Evolutionary conservation across 2,888 invertebrate genomes (phyloP), one percentile per base, ranked within the genome.

Genomic region (Plutella xylostella): DNA sequence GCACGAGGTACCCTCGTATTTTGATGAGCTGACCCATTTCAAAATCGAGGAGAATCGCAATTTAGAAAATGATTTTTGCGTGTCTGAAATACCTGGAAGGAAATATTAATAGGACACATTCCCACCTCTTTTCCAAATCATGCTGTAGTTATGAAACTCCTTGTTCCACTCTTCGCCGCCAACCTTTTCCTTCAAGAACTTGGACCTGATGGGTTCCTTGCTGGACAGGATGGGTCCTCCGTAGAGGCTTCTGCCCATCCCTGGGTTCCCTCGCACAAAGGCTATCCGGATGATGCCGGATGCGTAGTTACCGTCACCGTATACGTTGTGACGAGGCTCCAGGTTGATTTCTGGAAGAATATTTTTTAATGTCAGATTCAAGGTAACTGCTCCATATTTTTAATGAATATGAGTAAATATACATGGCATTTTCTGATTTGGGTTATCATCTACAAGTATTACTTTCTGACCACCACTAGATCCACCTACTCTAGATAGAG

Each of bases 251-350:
- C 63, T 85, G 46, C 58, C 61, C 38, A 44, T 69, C 45, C 67
- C 77, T 48, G 56, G 59, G 67, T 92, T 92, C 15, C 93, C 93
- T 17, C 87, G 85, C 0, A 87, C 75, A 54, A 88, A 88, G 1
- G 92, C 92, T 12, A 95, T 75, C 39, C 91, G 87, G 33, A 95
- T 86, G 58, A 91, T 85, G 0, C 92, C 92, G 0, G 91, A 91
- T 1, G 87, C 82, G 51, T 85, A 87, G 52, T 76, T 82, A 50
- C 70, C 69, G 12, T 65, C 49, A 0, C 92, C 92, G 56, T 92
- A 92, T 7, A 77, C 69, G 31, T 85, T 83, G 42, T 86, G 82
- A 7, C 79, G 69, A 0, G 93, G 91, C 56, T 91, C 88, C 57
- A 92, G 59, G 48, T 82, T 86, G 6, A 92, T 71, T 59, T 88